Percentiles rank a stretch among this genome's conserved stretches.
These are phyloP conservation scores for Rhodeus uyekii DNA, from an alignment of 2,797 vertebrate species.

Conservation along the genomic window DNA sequence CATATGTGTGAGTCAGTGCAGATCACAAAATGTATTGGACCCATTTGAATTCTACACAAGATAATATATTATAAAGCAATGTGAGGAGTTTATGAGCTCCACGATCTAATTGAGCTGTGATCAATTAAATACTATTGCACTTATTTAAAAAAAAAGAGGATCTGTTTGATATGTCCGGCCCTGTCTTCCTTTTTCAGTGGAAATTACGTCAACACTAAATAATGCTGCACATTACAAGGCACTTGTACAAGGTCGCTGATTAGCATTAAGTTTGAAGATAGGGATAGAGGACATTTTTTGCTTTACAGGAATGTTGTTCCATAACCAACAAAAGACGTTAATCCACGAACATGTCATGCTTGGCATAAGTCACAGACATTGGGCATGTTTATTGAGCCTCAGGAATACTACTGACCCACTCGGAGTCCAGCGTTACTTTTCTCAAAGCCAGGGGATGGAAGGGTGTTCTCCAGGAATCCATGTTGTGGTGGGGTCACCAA, in stretches of 20 bases:
- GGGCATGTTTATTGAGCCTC: not conserved
- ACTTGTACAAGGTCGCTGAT: not conserved
- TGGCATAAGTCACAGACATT: not conserved
- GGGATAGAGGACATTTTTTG: not conserved
- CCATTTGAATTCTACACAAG: too few relatives aligned
- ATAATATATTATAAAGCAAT: too few relatives aligned
- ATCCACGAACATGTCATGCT: not conserved
- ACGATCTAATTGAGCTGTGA: too few relatives aligned
- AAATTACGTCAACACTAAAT: too few relatives aligned
- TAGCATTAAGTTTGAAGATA: not conserved
- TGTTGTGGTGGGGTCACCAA: constrained; percentile 71
- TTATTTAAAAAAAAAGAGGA: too few relatives aligned
- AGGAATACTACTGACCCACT: constrained; percentile 67
- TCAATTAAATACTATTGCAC: too few relatives aligned
- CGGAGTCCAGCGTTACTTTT: constrained; percentile 72
- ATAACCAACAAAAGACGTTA: not conserved
- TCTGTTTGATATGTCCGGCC: too few relatives aligned
- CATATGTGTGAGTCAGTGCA: too few relatives aligned
- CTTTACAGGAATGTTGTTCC: not conserved
- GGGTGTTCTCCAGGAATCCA: constrained; percentile 77
- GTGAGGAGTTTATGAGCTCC: too few relatives aligned
- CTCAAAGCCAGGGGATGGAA: constrained; percentile 71
- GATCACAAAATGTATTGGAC: too few relatives aligned
- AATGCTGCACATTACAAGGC: too few relatives aligned
- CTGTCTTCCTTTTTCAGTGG: too few relatives aligned